A percentile compares a stretch with the other conserved stretches of the same genome.
phyloP scores from a whole-genome alignment of 2,113 vertebrate species.

The Anarhynchus alexandrinus region DNA sequence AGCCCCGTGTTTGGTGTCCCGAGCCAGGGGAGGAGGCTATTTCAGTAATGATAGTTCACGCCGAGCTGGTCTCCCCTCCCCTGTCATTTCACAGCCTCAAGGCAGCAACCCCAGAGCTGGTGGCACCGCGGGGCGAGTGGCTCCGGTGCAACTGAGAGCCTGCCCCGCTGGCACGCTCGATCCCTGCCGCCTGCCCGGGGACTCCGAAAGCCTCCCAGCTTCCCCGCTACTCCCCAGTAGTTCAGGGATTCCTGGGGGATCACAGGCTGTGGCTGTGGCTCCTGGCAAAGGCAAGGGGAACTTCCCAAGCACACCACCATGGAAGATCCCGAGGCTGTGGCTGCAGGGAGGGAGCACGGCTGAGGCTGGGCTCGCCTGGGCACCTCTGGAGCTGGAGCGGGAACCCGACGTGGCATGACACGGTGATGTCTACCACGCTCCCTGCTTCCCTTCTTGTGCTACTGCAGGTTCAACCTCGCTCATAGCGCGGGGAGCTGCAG shows the following conservation, averaged over 20 bases:
- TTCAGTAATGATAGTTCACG: neutral
- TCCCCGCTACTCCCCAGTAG: rapidly evolving
- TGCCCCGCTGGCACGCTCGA: rapidly evolving
- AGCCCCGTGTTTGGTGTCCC: neutral
- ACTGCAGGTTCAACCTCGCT: neutral
- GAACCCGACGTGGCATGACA: rapidly evolving
- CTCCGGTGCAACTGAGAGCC: neutral
- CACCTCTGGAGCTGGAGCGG: neutral
- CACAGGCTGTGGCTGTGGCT: neutral
- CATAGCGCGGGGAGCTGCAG: rapidly evolving
- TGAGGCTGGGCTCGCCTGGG: neutral
- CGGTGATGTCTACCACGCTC: rapidly evolving
- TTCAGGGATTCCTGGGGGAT: neutral
- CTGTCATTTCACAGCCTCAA: neutral
- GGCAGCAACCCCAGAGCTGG: neutral
- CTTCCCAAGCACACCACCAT: neutral
- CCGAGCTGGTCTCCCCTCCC: neutral
- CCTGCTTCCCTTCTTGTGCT: neutral
- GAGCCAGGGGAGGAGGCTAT: neutral
- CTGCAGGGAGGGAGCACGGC: rapidly evolving
- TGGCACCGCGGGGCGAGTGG: rapidly evolving
- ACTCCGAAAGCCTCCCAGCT: neutral
- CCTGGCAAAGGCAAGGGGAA: neutral
- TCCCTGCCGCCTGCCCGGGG: rapidly evolving
- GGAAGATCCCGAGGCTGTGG: neutral